Conservation (phyloP, 2,113 vertebrate species). For the Poecile atricapillus region DNA sequence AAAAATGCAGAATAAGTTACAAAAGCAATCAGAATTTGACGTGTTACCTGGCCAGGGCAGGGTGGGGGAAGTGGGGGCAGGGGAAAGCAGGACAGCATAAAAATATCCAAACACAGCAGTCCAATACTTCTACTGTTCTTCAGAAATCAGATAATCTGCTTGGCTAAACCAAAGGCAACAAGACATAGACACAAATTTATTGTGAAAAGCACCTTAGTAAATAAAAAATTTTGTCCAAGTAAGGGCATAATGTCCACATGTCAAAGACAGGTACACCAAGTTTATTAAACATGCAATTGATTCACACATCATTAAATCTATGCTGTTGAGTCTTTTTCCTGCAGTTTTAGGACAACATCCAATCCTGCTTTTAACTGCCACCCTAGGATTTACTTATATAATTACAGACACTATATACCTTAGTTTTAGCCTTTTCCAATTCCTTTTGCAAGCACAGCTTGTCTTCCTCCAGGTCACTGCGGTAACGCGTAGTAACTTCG, state of each 20-base stretch:
- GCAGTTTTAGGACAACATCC: neutral
- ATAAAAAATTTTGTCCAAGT: neutral
- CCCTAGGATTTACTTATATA: neutral
- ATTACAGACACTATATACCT: constrained; percentile 67
- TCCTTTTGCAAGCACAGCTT: constrained; percentile 80
- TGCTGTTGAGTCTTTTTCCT: neutral
- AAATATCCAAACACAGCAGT: neutral
- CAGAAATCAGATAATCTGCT: neutral
- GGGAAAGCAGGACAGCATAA: neutral
- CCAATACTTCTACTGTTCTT: neutral
- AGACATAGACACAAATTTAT: neutral
- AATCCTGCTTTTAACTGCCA: neutral
- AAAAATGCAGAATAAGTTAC: neutral
- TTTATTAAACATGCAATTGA: neutral
- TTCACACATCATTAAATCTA: neutral
- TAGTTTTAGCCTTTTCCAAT: constrained; percentile 76
- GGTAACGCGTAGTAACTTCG: constrained; percentile 83
- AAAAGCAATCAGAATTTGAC: neutral
- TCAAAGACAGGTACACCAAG: neutral
- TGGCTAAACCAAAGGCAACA: neutral
- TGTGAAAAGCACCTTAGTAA: neutral
- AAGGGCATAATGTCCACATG: neutral
- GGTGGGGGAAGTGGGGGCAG: too few species aligned
- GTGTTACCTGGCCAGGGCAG: neutral
- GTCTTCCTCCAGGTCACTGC: constrained; percentile 86